These are phyloP conservation scores for Colaptes auratus DNA, from an alignment of 2,113 vertebrate genomes.

Conservation along the genomic window DNA sequence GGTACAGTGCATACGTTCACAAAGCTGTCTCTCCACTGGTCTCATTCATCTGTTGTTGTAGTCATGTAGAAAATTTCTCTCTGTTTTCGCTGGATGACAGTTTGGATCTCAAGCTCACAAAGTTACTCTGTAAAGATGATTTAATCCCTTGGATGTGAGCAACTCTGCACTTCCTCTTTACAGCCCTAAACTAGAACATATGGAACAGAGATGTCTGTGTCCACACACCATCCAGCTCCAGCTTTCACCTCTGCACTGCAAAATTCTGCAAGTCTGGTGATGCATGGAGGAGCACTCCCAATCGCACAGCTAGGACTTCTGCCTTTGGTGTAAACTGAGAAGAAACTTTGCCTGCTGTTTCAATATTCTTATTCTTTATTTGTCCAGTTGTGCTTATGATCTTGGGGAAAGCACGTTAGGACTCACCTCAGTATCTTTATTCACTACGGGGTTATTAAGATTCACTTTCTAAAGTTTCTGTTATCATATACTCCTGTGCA, in stretches of 20 bases:
- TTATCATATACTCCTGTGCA: not conserved
- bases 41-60: not conserved
- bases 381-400: not conserved
- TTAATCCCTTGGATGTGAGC: not conserved
- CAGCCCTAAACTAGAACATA: rapidly evolving
- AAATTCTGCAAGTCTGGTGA: not conserved
- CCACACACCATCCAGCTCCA: not conserved
- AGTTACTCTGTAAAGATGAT: not conserved
- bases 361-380: not conserved
- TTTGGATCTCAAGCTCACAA: not conserved
- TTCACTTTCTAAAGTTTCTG: not conserved
- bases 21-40: not conserved
- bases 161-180: not conserved
- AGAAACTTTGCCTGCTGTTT: not conserved
- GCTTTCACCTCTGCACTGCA: rapidly evolving
- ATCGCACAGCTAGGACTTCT: not conserved
- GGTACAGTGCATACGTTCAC: not conserved
- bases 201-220: not conserved
- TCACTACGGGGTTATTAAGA: not conserved
- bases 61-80: not conserved
- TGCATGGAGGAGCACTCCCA: not conserved
- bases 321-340: not conserved
- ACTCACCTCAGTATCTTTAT: not conserved
- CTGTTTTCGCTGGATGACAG: not conserved
- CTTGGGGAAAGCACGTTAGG: not conserved